phyloP scores from a whole-genome alignment of 2,888 invertebrate species.

The Alloscopus bannaensis region DNA sequence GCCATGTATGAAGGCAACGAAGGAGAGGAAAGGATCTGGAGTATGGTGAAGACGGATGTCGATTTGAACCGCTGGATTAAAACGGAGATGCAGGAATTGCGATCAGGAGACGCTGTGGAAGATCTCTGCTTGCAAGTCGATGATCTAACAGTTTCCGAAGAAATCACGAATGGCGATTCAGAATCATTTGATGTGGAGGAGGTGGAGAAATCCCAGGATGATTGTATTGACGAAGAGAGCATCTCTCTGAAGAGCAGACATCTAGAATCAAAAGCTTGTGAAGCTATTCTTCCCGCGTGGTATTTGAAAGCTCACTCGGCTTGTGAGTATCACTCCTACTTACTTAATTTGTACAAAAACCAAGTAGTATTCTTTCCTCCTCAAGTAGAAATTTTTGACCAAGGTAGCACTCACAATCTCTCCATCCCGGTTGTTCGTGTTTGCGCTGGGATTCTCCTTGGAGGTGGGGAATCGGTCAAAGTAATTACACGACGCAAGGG shows the following conservation, averaged over 20 bases:
- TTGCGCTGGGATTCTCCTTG: constrained; percentile 66
- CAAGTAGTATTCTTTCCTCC: constrained; percentile 52
- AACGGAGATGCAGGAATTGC: constrained; percentile 44
- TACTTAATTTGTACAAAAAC: constrained; percentile 81
- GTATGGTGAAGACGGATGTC: neutral
- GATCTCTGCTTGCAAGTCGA: constrained; percentile 35
- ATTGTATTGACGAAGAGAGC: constrained; percentile 16
- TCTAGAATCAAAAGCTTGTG: constrained; percentile 73
- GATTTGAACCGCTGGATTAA: constrained; percentile 53
- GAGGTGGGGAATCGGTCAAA: constrained; percentile 40
- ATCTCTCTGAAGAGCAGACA: constrained; percentile 71
- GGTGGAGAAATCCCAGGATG: neutral
- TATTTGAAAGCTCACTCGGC: constrained; percentile 81
- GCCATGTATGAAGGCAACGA: constrained; percentile 73
- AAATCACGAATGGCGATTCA: constrained; percentile 49
- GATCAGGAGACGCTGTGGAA: neutral
- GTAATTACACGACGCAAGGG: constrained; percentile 44
- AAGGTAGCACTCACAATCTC: constrained; percentile 63
- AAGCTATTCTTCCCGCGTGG: constrained; percentile 79
- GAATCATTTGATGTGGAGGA: constrained; percentile 21
- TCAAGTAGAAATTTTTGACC: constrained; percentile 65
- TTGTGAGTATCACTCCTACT: constrained; percentile 81
- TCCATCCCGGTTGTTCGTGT: constrained; percentile 67
- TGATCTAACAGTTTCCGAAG: constrained; percentile 43
- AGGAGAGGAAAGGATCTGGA: constrained; percentile 66